Evolutionary conservation across 2,797 vertebrate genomes (phyloP), one percentile per base, ranked within the genome.

Genomic region (Acrossocheilus wenchowensis): DNA sequence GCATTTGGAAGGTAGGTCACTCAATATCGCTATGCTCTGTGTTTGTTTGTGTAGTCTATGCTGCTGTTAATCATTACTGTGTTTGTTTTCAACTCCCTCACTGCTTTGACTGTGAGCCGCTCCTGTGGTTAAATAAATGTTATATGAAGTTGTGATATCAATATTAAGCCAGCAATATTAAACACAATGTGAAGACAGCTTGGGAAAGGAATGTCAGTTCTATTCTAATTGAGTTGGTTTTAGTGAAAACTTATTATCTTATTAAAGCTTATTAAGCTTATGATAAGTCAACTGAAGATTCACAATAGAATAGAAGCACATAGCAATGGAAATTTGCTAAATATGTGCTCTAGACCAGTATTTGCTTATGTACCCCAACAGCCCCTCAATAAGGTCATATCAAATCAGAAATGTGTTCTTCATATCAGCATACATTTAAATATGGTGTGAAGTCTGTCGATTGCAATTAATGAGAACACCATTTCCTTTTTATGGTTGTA

Each of bases 1-100:
- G 98, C 98, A 50, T 99, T 99, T 91, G 98, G 98, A 94, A 97
- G 98, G 98, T 99, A 96, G 93, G 96, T 43, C 43, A 36, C 66
- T 71, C 73, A 30, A 45, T 30, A 69, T 84, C 14, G 30, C 60
- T 48, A 41, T 71, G 78, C 14, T 85, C 69, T 85, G 54, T 85
- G 83, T 82, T 36, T 87, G 78, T 87, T 54, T 86, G 75, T 84
- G 14, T 79, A 78, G 62, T 86, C 62, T 79, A 34, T 26, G 30
- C 57, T 64, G 26, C 75, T 57, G 83, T 86, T 89, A 88, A 87
- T 90, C n/a, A 89, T 87, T 75, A 73, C 10, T 17, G 23, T 78
- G 48, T 5, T 30, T 19, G 23, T 60, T 78, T 60, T 14, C 52
- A 60, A 26, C 6, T 62, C 14, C 12, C 8, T 62, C 64, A 12